Evolutionary conservation across 2,888 invertebrate genomes (phyloP).

Genomic region (Pollenia griseotomentosa): DNA sequence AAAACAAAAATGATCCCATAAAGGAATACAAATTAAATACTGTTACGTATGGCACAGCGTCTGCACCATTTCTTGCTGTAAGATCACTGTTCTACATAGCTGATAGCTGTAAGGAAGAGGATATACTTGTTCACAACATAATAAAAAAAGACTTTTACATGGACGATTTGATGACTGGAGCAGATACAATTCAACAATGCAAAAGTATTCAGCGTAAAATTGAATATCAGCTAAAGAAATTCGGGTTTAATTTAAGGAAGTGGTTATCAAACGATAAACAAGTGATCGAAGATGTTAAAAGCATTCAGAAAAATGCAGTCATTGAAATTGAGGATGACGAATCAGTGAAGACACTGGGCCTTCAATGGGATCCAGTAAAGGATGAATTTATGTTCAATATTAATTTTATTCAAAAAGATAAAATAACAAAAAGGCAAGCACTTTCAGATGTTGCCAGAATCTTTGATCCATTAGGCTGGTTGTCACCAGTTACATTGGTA

Average conservation of each 20-base stretch:
- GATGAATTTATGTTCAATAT: conserved; percentile 13
- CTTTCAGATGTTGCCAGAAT: neutral
- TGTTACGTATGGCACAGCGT: too few species aligned
- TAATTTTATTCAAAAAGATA: neutral
- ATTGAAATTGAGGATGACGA: conserved; percentile 24
- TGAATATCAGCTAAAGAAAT: neutral
- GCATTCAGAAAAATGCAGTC: neutral
- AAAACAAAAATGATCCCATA: too few species aligned
- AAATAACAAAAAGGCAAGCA: conserved; percentile 18
- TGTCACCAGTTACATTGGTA: neutral
- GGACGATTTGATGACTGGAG: neutral
- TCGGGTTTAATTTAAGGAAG: neutral
- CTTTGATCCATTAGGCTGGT: neutral
- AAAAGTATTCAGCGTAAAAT: neutral
- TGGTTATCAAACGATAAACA: neutral
- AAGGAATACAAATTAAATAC: too few species aligned
- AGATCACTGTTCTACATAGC: neutral
- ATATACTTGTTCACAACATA: conserved; percentile 3
- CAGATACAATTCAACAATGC: conserved; percentile 2
- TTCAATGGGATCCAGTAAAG: neutral
- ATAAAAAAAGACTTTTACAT: neutral
- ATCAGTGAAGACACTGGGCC: conserved; percentile 18
- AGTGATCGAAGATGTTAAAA: neutral
- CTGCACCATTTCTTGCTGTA: too few species aligned
- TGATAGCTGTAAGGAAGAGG: neutral